Evolutionary conservation across 2,888 invertebrate species (phyloP).

Genomic region (Archips crataeganus): DNA sequence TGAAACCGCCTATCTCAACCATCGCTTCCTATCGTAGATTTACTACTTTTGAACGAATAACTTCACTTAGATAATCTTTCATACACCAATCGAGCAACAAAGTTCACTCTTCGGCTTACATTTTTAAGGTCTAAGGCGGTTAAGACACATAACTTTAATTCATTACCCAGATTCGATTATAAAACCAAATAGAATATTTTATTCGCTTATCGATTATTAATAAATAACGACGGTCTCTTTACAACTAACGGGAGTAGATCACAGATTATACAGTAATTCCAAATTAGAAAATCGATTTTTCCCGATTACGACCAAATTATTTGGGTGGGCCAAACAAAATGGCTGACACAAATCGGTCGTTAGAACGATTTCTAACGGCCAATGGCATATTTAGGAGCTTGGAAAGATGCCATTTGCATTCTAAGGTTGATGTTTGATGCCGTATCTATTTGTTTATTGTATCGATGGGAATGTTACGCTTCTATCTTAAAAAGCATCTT

Average conservation of each 20-base stretch:
- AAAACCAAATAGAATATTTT: background rate
- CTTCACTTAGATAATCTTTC: background rate
- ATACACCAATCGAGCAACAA: background rate
- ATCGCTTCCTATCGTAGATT: background rate
- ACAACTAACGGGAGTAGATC: conserved; percentile 44
- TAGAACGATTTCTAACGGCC: conserved; percentile 58
- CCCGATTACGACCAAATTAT: conserved; percentile 42
- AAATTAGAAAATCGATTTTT: conserved; percentile 39
- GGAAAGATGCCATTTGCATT: conserved; percentile 40
- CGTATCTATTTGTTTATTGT: conserved; percentile 35
- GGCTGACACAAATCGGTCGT: conserved; percentile 58
- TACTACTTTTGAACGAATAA: background rate
- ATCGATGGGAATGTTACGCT: conserved; percentile 23
- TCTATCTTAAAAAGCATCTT: conserved; percentile 23
- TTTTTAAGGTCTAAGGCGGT: background rate
- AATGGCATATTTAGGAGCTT: conserved; percentile 48
- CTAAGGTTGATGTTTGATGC: conserved; percentile 30
- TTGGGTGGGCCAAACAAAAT: conserved; percentile 46
- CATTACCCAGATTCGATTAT: background rate
- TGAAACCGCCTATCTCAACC: background rate
- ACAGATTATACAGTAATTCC: conserved; percentile 34
- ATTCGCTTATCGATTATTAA: conserved; percentile 42
- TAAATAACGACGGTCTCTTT: conserved; percentile 41
- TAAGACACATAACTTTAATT: background rate
- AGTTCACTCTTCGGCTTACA: background rate